Conservation (phyloP, 2,113 vertebrate genomes). For the Promerops cafer region DNA sequence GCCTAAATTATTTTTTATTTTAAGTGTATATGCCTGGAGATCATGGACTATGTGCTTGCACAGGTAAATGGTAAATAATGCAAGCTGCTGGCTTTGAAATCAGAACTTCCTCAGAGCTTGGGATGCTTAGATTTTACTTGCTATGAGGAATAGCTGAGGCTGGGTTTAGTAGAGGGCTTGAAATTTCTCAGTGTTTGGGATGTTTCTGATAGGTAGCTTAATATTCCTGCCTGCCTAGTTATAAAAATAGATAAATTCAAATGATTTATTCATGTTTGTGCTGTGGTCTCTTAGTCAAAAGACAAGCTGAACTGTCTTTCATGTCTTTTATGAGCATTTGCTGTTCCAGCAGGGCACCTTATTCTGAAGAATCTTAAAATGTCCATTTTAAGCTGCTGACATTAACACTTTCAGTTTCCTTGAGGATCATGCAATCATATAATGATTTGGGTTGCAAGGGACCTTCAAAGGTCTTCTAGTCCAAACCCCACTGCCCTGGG, state of each 20-base stretch:
- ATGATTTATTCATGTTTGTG: not conserved
- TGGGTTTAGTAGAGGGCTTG: not conserved
- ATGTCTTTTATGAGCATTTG: not conserved
- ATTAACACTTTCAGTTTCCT: not conserved
- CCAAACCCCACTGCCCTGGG: fast-evolving
- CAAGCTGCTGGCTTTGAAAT: not conserved
- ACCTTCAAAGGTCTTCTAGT: not conserved
- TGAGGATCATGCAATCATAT: not conserved
- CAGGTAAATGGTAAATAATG: not conserved
- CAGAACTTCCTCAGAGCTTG: not conserved
- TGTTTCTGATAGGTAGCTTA: not conserved
- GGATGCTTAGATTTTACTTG: not conserved
- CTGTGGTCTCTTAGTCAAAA: not conserved
- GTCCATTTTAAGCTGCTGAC: not conserved
- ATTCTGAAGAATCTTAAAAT: not conserved
- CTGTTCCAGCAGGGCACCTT: not conserved
- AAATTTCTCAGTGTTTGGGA: not conserved
- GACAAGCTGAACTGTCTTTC: not conserved
- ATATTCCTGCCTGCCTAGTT: not conserved
- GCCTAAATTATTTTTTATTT: not conserved
- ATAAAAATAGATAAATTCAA: not conserved
- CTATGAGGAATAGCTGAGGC: not conserved
- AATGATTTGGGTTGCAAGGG: not conserved
- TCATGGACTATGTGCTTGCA: not conserved
- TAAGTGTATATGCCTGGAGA: not conserved